Evolutionary conservation across 2,797 vertebrate genomes (phyloP), one percentile per base, ranked within the genome.

Genomic region (Basileuterus tristriatus): DNA sequence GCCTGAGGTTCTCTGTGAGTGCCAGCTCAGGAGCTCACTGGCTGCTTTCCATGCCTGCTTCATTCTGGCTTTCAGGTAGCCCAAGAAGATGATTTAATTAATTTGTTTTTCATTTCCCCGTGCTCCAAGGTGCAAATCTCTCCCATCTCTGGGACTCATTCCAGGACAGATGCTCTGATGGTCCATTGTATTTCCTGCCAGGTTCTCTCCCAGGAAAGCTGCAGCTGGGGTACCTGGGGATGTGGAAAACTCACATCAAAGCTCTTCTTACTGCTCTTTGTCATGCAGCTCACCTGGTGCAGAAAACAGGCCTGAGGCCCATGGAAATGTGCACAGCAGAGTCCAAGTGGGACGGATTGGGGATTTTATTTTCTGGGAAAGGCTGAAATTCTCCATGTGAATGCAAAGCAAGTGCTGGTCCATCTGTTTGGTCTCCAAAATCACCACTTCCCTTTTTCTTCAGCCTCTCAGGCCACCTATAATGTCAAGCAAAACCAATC

Each of bases 51-150:
- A 1, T 58, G 60, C 87, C 78, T 96, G 82, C 68, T 89, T 24
- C 44, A 15, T 74, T 94, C 53, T 93, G 76, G 78, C 91, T 96
- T 96, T 60, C 95, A 93, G 89, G 84, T 70, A 58, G 56, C 56
- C 80, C 59, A 52, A 64, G 92, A 69, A 49, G 93, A 77, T 64
- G 12, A 26, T 64, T 91, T 62, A 10, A 56, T 55, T 83, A 8
- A 1, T 58, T 89, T n/a, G 24, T 64, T 68, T 80, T 81, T 55
- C 3, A 47, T 52, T 86, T 56, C 41, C 36, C 36, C 44, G 9
- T 71, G 32, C 83, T 84, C 46, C 50, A 32, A 86, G 39, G 24
- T 83, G 67, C 27, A 23, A 3, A 30, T 41, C 29, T 58, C 19
- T 72, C 23, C 60, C 24, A 4, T 15, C 27, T 64, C 71, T 29